phyloP scores from a whole-genome alignment of 2,888 invertebrate genomes.

The Resseliella maxima region DNA sequence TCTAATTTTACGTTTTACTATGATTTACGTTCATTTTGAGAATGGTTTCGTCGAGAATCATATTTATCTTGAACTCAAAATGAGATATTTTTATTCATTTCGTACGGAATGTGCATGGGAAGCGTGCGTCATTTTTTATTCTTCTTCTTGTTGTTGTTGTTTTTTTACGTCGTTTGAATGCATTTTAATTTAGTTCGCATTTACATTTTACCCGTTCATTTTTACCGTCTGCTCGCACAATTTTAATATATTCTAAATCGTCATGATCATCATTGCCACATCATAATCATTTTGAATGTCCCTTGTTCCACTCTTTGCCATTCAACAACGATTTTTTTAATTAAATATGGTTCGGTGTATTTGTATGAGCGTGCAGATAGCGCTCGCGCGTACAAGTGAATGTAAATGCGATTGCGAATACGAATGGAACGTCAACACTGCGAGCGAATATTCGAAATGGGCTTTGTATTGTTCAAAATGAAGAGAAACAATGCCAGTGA shows the following conservation, averaged over 20 bases:
- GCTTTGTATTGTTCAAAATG: slow-evolving; percentile 7
- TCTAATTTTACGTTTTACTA: background rate
- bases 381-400: background rate
- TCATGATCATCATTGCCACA: slow-evolving; percentile 42
- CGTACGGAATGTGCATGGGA: background rate
- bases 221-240: slow-evolving; percentile 31
- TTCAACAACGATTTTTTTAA: slow-evolving; percentile 6
- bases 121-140: background rate
- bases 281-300: slow-evolving; percentile 48
- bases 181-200: slow-evolving; percentile 41
- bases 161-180: slow-evolving; percentile 10
- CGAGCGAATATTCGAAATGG: slow-evolving; percentile 18
- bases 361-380: background rate
- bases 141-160: background rate
- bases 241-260: slow-evolving; percentile 51
- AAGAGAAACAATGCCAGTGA: slow-evolving; percentile 16
- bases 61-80: background rate
- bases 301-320: background rate
- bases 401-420: background rate
- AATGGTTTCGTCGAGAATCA: background rate
- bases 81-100: slow-evolving; percentile 30
- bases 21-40: background rate
- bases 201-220: slow-evolving; percentile 36
- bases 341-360: slow-evolving; percentile 21
- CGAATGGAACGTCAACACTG: background rate